Base-by-base conservation (phyloP, 2,888 invertebrate genomes). In the Auanema sp. region DNA sequence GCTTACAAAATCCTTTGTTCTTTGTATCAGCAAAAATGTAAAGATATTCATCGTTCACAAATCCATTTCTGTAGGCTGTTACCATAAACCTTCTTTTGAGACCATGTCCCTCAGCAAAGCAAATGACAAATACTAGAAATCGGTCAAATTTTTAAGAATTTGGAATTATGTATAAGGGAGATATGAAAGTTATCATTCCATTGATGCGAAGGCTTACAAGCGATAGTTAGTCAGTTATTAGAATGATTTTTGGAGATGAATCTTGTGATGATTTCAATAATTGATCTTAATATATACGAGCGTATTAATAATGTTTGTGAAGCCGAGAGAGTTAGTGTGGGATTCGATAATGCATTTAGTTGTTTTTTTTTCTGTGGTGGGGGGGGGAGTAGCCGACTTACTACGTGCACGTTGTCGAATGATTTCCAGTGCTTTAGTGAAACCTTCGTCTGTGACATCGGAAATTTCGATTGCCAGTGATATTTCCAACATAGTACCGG, bases 41-140 rank as follows among this genome's bases (percentile, higher is more conserved):
- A 2, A 78, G 77, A 59, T 75, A 80, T 14, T 81, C 81, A 41
- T 77, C 74, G 3, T 67, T 76, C 41, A 72, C 65, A 60, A 64
- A 65, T 14, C 62, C 60, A 8, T 61, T 66, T 50, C 77, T 77
- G 14, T 65, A 63, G 3, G 71, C 68, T 6, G 73, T 66, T 6
- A 73, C 16, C 50, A 73, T 60, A 41, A 63, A 63, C 16, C 24
- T 33, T 21, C 47, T 43, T 33, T 55, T 61, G 14, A 60, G 25
- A 0, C 49, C 61, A 55, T 21, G 21, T 2, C 23, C 43, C 24
- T 61, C 61, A 5, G 54, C 21, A 18, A 61, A 23, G 33, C 61
- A 61, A 5, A 61, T 47, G 1, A 61, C 47, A 43, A 55, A 43
- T 10, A 61, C 61, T 61, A 33, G 25, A 60, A 60, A 16, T 33